Percentiles rank a stretch among this genome's conserved stretches.
These are phyloP conservation scores for Cetonia aurata DNA, from an alignment of 2,888 invertebrate species.

Conservation along the genomic window DNA sequence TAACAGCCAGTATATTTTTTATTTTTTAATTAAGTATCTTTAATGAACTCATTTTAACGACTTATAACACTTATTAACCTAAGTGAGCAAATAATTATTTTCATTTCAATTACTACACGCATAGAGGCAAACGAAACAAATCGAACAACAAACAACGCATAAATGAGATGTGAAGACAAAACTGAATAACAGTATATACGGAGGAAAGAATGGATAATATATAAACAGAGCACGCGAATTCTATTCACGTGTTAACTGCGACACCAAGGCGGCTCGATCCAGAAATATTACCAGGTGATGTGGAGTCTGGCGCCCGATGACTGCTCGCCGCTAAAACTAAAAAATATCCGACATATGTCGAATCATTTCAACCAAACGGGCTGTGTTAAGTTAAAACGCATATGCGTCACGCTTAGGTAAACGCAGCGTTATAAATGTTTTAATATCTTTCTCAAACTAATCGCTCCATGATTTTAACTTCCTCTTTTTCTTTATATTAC, in stretches of 20 bases:
- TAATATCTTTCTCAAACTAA: background rate
- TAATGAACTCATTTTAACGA: too few relatives aligned
- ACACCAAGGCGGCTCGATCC: slow-evolving; percentile 19
- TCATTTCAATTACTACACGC: too few relatives aligned
- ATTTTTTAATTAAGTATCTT: too few relatives aligned
- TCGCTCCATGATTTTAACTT: background rate
- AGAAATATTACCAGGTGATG: slow-evolving; percentile 39
- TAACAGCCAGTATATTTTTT: too few relatives aligned
- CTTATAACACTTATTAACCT: too few relatives aligned
- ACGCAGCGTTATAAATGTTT: background rate
- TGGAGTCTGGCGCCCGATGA: slow-evolving; percentile 29
- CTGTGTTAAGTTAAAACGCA: slow-evolving; percentile 25
- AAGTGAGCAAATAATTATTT: too few relatives aligned
- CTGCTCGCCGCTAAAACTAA: slow-evolving; percentile 17
- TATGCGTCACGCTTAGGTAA: slow-evolving; percentile 8
- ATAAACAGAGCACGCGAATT: background rate
- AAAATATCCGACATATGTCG: slow-evolving; percentile 36
- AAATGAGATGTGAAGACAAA: too few relatives aligned
- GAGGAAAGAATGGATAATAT: too few relatives aligned
- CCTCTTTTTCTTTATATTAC: too few relatives aligned
- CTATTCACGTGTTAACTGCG: slow-evolving; percentile 10
- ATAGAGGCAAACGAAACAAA: too few relatives aligned
- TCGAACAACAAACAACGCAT: too few relatives aligned
- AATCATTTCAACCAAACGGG: slow-evolving; percentile 36
- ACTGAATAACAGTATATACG: too few relatives aligned